Conservation (phyloP, 2,113 vertebrate species). For the Columba janthina region DNA sequence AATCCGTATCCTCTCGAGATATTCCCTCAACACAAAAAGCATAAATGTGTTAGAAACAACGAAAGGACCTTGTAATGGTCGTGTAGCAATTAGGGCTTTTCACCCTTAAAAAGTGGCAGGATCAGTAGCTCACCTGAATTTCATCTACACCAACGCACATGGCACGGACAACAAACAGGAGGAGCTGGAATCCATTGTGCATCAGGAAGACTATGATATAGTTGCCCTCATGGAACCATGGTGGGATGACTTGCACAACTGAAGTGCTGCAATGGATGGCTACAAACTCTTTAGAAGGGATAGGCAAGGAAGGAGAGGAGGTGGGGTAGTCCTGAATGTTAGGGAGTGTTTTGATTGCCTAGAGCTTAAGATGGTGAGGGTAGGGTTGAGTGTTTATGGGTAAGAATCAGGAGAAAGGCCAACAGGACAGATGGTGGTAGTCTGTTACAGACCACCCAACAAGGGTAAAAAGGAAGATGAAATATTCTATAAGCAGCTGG, state of each 20-base stretch:
- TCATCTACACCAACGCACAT: background rate
- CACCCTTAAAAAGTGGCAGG: background rate
- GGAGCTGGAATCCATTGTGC: background rate
- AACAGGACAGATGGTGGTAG: no score
- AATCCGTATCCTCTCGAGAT: background rate
- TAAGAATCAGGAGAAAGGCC: background rate
- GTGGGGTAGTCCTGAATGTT: background rate
- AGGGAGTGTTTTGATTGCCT: background rate
- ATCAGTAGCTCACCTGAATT: background rate
- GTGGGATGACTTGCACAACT: no score
- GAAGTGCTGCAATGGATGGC: no score
- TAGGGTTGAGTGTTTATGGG: background rate
- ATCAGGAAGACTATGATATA: no score
- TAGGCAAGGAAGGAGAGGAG: background rate
- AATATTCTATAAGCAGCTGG: no score
- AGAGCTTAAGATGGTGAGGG: background rate
- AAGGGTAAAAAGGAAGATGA: no score
- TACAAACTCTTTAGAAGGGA: no score
- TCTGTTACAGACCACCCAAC: no score
- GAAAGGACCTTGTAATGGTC: no score
- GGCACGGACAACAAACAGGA: background rate
- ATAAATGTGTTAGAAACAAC: background rate
- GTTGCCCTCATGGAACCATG: no score
- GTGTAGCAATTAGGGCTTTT: no score
- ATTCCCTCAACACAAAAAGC: background rate